A percentile compares a stretch with the other conserved stretches of the same genome.
phyloP scores from a whole-genome alignment of 2,888 invertebrate genomes.

The Cryptocheilus praepositus region DNA sequence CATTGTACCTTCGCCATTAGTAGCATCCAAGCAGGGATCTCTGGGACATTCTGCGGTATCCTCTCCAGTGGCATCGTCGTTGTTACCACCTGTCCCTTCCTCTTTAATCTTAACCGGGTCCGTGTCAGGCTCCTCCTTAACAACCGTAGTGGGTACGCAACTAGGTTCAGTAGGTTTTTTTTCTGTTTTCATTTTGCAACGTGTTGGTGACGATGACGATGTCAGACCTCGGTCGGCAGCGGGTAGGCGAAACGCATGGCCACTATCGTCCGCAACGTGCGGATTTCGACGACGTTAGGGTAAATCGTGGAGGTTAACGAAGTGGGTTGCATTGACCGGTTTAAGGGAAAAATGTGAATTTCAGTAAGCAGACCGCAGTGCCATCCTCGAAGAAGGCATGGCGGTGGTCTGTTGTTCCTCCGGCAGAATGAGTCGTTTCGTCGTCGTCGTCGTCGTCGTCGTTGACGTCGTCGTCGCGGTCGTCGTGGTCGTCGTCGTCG shows the following conservation, averaged over 20 bases:
- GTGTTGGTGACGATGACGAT: constrained; percentile 26
- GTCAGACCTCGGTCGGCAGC: constrained; percentile 49
- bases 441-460: constrained; percentile 25
- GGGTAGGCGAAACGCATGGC: constrained; percentile 48
- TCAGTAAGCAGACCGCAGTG: constrained; percentile 23
- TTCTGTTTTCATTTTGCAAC: constrained; percentile 72
- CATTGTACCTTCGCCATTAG: constrained; percentile 62
- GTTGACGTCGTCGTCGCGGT: no score
- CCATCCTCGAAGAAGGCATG: constrained; percentile 39
- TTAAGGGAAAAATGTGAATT: constrained; percentile 12
- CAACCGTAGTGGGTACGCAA: constrained; percentile 69
- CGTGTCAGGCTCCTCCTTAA: constrained; percentile 71
- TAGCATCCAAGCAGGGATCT: constrained; percentile 64
- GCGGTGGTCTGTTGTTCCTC: constrained; percentile 28
- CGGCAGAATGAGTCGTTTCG: constrained; percentile 30
- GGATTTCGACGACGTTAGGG: constrained; percentile 20
- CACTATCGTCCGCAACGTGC: constrained; percentile 41
- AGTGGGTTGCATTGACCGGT: constrained; percentile 22
- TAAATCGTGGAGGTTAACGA: constrained; percentile 43
- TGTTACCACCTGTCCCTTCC: constrained; percentile 61
- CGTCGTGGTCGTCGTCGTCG: constrained; percentile 43
- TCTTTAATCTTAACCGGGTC: constrained; percentile 72
- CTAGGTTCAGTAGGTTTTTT: constrained; percentile 71
- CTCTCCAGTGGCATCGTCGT: constrained; percentile 67
- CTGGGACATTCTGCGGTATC: constrained; percentile 67